These are phyloP conservation scores for Sebastes minor DNA, from an alignment of 2,797 vertebrate genomes.

Conservation along the genomic window DNA sequence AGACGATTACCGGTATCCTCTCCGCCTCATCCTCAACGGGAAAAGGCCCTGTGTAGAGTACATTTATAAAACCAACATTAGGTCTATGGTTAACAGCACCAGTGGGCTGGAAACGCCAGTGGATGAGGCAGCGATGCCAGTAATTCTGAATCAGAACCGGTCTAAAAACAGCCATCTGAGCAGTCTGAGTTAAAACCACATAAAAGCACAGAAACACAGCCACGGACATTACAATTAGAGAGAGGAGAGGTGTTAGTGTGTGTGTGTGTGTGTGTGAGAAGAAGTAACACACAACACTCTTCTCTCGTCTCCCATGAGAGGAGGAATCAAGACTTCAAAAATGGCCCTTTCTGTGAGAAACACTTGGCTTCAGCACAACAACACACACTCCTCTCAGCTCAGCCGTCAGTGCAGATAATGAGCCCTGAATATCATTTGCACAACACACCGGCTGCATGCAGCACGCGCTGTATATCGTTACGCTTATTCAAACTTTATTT, in stretches of 20 bases:
- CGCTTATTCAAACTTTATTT: constrained; percentile 8
- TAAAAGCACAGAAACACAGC: constrained; percentile 41
- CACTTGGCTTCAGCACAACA: constrained; percentile 32
- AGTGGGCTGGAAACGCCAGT: constrained; percentile 12
- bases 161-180: constrained; percentile 47
- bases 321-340: constrained; percentile 62
- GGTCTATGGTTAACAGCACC: constrained; percentile 24
- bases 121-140: constrained; percentile 5
- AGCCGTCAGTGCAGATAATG: constrained; percentile 54
- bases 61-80: constrained; percentile 16
- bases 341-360: constrained; percentile 40
- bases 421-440: constrained; percentile 49
- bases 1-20: neutral
- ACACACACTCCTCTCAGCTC: constrained; percentile 32
- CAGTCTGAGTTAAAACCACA: constrained; percentile 26
- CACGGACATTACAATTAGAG: constrained; percentile 54
- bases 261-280: neutral
- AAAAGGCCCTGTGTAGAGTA: neutral
- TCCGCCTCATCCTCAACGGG: neutral
- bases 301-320: constrained; percentile 41
- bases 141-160: constrained; percentile 45
- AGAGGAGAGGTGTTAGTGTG: constrained; percentile 4
- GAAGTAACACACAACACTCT: constrained; percentile 25
- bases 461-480: neutral
- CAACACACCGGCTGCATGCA: neutral